These are phyloP conservation scores for Drosophila siamana DNA, from an alignment of 2,888 invertebrate genomes.

Conservation along the genomic window DNA sequence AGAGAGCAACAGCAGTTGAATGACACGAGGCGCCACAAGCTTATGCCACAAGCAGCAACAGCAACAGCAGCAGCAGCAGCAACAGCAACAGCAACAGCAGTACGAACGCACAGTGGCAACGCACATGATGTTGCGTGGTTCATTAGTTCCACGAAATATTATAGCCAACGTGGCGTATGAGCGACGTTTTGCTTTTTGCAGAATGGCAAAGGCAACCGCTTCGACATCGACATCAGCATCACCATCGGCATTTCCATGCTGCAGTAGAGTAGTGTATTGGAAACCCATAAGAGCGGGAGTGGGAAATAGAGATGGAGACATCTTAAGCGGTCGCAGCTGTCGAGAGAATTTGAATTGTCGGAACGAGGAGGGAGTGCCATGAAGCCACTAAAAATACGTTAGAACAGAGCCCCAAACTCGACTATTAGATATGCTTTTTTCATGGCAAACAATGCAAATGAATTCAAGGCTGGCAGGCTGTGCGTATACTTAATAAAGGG, in stretches of 20 bases:
- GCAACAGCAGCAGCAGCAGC: not conserved
- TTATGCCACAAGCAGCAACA: not conserved
- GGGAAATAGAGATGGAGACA: conserved; percentile 11
- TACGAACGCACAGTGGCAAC: conserved; percentile 31
- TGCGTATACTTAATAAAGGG: not conserved
- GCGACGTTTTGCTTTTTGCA: conserved; percentile 63
- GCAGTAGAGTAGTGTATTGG: conserved; percentile 37
- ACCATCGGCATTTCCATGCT: conserved; percentile 7
- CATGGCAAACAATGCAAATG: not conserved
- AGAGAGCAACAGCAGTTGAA: conserved; percentile 57
- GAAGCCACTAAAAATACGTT: conserved; percentile 9
- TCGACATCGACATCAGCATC: conserved; percentile 1
- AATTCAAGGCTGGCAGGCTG: not conserved
- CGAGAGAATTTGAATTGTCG: conserved; percentile 36
- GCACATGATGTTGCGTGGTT: conserved; percentile 61
- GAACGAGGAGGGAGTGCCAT: not conserved
- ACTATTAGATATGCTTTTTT: conserved; percentile 17
- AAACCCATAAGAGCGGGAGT: conserved; percentile 31
- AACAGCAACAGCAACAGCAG: not conserved
- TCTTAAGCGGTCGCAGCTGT: conserved; percentile 50
- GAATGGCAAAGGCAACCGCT: conserved; percentile 32
- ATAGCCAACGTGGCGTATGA: conserved; percentile 69
- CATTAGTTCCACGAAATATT: conserved; percentile 71
- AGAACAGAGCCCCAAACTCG: conserved; percentile 4
- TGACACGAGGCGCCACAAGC: conserved; percentile 28